Evolutionary conservation across 2,888 invertebrate genomes (phyloP), one percentile per base, ranked within the genome.

Genomic region (Drosophila neutralis): DNA sequence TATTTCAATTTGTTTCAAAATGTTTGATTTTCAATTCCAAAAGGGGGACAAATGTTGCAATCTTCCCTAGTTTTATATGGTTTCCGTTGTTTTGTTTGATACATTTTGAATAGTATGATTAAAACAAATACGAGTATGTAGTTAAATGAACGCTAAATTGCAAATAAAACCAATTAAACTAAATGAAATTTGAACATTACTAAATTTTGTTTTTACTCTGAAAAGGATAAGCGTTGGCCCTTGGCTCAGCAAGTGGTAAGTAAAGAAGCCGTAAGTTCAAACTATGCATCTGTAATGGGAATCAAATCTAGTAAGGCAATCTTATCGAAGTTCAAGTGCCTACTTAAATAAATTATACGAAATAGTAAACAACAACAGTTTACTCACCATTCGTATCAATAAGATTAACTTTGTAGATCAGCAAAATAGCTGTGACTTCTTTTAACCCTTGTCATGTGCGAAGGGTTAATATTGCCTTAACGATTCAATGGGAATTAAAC

Each of bases 71-170:
- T 64, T 76, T 74, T 70, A 58, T 80, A 69, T 66, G 67, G 65
- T 86, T 84, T 71, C 80, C 59, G 57, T 76, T 72, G 29, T 69
- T 72, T 80, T 81, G 75, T 87, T 87, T 79, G 56, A 69, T 42
- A 73, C 58, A 67, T 42, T 57, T 57, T 42, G 21, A 42, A 67
- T 73, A 75, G 72, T 87, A 82, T 82, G 69, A 80, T 84, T 80
- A 80, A 15, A 69, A 65, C 11, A 80, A 76, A 79, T 80, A 87
- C 78, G 62, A 78, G 72, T 78, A 79, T 78, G 83, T 87, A 85
- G 84, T 87, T 85, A 85, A 85, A 85, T 81, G 87, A 85, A 79
- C 80, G 84, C 84, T 87, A 83, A 87, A 83, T 83, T 85, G 84
- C 88, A 83, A 83, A 85, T 82, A 85, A 84, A 84, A 85, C 81